A percentile compares a stretch with the other conserved stretches of the same genome.
Evolutionary conservation across 2,888 invertebrate genomes (phyloP).

Genomic region (Osedax fenrisi): DNA sequence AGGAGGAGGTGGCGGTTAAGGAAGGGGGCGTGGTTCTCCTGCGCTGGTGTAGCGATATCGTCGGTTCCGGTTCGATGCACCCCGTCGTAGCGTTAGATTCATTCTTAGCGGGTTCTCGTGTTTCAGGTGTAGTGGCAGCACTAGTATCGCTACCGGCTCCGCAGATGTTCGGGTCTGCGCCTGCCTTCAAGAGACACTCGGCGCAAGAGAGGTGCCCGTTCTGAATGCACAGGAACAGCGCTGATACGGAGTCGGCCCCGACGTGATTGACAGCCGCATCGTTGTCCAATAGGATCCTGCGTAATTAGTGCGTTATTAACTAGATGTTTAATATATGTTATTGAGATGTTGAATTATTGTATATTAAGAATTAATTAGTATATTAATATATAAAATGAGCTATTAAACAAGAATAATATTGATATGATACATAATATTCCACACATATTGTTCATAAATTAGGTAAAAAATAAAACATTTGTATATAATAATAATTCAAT

Average conservation of each 20-base stretch:
- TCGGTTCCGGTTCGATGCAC: too few relatives aligned
- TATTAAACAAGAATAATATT: too few relatives aligned
- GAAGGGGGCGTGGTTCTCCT: neutral
- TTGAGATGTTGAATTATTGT: too few relatives aligned
- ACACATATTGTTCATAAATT: too few relatives aligned
- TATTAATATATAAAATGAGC: too few relatives aligned
- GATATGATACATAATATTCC: too few relatives aligned
- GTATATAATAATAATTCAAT: too few relatives aligned
- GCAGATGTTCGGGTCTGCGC: slow-evolving; percentile 33
- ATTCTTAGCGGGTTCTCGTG: neutral
- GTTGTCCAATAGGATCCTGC: slow-evolving; percentile 30
- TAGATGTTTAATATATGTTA: too few relatives aligned
- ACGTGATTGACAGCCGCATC: slow-evolving; percentile 33
- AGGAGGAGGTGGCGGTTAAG: neutral
- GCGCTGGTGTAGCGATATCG: too few relatives aligned
- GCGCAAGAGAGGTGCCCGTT: slow-evolving; percentile 37
- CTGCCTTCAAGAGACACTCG: slow-evolving; percentile 35
- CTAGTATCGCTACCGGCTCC: neutral
- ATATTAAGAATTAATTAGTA: too few relatives aligned
- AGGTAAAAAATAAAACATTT: too few relatives aligned
- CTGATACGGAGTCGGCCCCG: slow-evolving; percentile 31
- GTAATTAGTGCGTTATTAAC: too few relatives aligned
- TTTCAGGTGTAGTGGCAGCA: neutral
- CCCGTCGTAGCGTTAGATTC: neutral
- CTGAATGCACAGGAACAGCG: slow-evolving; percentile 37